A percentile compares a stretch with the other conserved stretches of the same genome.
phyloP scores from a whole-genome alignment of 2,113 vertebrate genomes.

The Aptenodytes forsteri region DNA sequence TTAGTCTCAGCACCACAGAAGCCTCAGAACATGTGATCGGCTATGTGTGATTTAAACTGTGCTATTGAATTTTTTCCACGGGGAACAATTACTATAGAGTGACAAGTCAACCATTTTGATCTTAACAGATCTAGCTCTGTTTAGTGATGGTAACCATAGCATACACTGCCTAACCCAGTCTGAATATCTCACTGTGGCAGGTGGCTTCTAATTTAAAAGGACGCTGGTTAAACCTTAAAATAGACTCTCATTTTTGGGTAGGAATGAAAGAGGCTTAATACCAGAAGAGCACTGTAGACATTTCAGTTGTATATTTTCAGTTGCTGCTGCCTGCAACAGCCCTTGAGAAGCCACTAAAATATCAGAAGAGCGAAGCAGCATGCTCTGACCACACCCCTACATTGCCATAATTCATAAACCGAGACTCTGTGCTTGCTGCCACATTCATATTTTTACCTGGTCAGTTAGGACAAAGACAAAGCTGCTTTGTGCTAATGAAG shows the following conservation, averaged over 20 bases:
- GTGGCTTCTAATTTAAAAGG: not conserved
- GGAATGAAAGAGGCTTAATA: not conserved
- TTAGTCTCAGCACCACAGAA: not conserved
- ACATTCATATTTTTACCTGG: not conserved
- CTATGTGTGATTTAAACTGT: slow-evolving; percentile 18
- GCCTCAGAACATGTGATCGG: not conserved
- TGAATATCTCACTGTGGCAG: not conserved
- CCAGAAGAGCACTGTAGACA: not conserved
- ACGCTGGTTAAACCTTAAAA: not conserved
- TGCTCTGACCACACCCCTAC: slow-evolving; percentile 43
- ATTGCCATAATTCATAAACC: not conserved
- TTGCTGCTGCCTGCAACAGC: not conserved
- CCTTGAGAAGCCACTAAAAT: not conserved
- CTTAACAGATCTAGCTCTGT: not conserved
- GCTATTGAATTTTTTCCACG: slow-evolving; percentile 15
- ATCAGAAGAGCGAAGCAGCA: not conserved
- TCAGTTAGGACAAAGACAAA: slow-evolving; percentile 33
- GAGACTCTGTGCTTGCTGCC: not conserved
- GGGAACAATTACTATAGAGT: slow-evolving; percentile 34
- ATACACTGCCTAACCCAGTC: not conserved
- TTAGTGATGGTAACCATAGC: slow-evolving; percentile 1
- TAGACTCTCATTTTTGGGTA: not conserved
- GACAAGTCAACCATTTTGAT: slow-evolving; percentile 58
- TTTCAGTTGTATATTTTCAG: not conserved
- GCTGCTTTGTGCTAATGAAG: not conserved